phyloP scores from a whole-genome alignment of 1,140 invertebrate species.

The Odontomachus brunneus region DNA sequence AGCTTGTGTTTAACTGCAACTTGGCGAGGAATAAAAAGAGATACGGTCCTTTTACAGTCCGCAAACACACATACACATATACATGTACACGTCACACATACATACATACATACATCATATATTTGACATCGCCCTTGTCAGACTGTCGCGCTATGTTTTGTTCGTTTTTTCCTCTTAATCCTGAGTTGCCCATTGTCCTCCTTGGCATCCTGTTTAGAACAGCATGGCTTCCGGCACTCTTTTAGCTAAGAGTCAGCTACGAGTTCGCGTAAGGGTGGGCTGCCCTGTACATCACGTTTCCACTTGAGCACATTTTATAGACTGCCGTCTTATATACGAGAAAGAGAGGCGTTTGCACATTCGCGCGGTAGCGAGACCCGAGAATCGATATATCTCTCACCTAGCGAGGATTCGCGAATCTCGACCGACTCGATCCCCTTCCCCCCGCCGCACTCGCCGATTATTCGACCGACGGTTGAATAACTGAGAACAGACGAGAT shows the following conservation, averaged over 20 bases:
- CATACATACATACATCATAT: conserved; percentile 1
- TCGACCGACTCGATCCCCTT: background rate
- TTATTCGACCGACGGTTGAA: no score
- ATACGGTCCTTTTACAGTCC: background rate
- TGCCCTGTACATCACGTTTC: conserved; percentile 77
- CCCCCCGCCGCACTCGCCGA: no score
- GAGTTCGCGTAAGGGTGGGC: conserved; percentile 84
- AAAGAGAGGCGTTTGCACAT: conserved; percentile 29
- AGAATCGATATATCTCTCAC: background rate
- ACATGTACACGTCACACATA: conserved; percentile 5
- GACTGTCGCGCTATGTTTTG: conserved; percentile 47
- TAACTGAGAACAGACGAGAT: no score
- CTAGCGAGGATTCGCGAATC: conserved; percentile 3
- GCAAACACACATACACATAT: background rate
- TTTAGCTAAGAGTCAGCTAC: conserved; percentile 78
- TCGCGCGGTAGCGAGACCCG: conserved; percentile 2
- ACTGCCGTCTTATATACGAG: conserved; percentile 16
- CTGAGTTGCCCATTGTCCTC: conserved; percentile 66
- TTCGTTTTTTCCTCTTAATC: conserved; percentile 67
- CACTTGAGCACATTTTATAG: conserved; percentile 68
- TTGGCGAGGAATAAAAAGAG: background rate
- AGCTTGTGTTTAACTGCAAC: background rate
- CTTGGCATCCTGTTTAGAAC: conserved; percentile 74
- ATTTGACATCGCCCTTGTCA: conserved; percentile 49
- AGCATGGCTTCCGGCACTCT: conserved; percentile 81